Evolutionary conservation across 2,888 invertebrate genomes (phyloP).

Genomic region (Drosophila hamatofila): DNA sequence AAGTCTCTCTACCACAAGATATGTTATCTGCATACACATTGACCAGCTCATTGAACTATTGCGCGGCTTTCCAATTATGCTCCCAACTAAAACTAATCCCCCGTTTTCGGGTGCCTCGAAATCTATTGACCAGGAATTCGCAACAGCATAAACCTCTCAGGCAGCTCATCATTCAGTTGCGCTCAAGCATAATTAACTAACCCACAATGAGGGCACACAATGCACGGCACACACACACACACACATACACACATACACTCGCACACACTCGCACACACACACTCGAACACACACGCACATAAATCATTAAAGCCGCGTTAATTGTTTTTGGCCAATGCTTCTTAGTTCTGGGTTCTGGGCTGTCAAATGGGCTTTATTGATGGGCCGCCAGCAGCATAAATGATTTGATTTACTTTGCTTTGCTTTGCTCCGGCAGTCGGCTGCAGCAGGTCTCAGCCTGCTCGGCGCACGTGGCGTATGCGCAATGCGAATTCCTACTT

Average conservation of each 20-base stretch:
- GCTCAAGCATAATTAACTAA: conserved; percentile 58
- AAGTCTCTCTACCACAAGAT: too few relatives aligned
- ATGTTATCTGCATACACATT: background rate
- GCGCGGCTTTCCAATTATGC: conserved; percentile 20
- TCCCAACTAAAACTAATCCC: conserved; percentile 41
- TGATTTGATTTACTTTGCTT: conserved; percentile 70
- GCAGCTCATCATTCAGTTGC: conserved; percentile 62
- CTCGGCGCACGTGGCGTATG: conserved; percentile 54
- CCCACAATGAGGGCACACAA: conserved; percentile 23
- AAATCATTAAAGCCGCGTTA: conserved; percentile 77
- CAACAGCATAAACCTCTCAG: conserved; percentile 53
- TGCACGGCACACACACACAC: background rate
- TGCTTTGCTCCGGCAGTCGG: conserved; percentile 16
- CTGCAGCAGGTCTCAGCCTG: background rate
- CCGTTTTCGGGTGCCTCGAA: background rate
- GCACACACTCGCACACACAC: conserved; percentile 2
- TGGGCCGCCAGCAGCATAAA: conserved; percentile 72
- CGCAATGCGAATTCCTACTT: conserved; percentile 46
- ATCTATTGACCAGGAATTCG: conserved; percentile 10
- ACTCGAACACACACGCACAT: conserved; percentile 39
- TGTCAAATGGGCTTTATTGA: conserved; percentile 77
- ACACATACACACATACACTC: background rate
- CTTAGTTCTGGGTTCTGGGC: conserved; percentile 36
- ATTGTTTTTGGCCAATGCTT: conserved; percentile 75
- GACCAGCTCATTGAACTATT: background rate